A percentile compares a stretch with the other conserved stretches of the same genome.
Evolutionary conservation across 2,797 vertebrate species (phyloP).

Genomic region (Limosa lapponica): DNA sequence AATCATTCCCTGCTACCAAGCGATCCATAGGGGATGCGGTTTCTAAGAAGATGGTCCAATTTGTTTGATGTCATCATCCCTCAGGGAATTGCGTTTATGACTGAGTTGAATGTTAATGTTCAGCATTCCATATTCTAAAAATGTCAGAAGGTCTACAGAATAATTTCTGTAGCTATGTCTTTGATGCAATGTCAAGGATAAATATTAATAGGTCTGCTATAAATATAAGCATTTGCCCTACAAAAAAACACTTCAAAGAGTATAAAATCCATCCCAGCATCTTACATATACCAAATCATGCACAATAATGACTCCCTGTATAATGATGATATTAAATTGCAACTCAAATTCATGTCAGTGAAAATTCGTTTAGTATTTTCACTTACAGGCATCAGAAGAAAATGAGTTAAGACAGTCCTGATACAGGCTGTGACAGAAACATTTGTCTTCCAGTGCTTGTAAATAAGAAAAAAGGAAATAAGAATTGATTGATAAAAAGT

Average conservation of each 20-base stretch:
- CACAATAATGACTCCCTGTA: neutral
- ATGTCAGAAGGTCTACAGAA: slow-evolving; percentile 33
- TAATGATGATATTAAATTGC: neutral
- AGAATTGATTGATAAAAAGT: slow-evolving; percentile 13
- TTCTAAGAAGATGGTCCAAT: slow-evolving; percentile 19
- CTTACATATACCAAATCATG: neutral
- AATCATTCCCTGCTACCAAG: neutral
- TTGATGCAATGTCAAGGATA: slow-evolving; percentile 25
- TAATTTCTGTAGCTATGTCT: slow-evolving; percentile 6
- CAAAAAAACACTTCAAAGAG: slow-evolving; percentile 24
- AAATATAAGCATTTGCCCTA: slow-evolving; percentile 41
- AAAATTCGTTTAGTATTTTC: slow-evolving; percentile 58
- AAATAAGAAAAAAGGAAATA: slow-evolving; percentile 18
- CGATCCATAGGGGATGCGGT: neutral
- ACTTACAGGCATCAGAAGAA: neutral
- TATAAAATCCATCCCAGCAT: slow-evolving; percentile 5
- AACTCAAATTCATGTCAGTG: neutral
- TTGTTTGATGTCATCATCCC: slow-evolving; percentile 25
- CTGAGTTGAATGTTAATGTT: slow-evolving; percentile 44
- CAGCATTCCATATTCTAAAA: slow-evolving; percentile 52
- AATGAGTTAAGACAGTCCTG: neutral
- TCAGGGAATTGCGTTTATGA: neutral
- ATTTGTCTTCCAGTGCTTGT: slow-evolving; percentile 12
- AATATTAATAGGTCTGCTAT: slow-evolving; percentile 61
- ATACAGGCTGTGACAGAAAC: slow-evolving; percentile 16